These are phyloP conservation scores for Macrotis lagotis DNA, from an alignment of 2,113 vertebrate species.

Conservation along the genomic window DNA sequence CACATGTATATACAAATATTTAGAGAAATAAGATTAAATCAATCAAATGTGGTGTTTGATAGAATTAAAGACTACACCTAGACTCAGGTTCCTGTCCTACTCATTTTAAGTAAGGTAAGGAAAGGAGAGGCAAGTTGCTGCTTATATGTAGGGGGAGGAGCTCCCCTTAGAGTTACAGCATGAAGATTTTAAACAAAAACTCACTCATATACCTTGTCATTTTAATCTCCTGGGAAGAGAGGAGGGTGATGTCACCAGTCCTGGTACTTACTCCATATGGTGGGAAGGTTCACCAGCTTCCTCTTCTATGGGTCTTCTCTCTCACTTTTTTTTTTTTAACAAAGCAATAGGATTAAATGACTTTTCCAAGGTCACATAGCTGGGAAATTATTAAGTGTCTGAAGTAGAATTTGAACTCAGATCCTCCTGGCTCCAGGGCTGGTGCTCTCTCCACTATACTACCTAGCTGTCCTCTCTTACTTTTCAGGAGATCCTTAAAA, in stretches of 20 bases:
- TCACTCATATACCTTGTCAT: background rate
- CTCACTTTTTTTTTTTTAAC: background rate
- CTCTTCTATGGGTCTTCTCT: background rate
- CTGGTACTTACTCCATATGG: background rate
- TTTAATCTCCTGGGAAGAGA: background rate
- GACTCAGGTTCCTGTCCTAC: background rate
- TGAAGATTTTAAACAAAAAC: background rate
- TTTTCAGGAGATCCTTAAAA: background rate
- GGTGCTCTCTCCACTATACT: too few species aligned
- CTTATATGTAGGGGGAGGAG: background rate
- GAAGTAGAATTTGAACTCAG: too few species aligned
- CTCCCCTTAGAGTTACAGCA: background rate
- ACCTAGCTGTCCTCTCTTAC: too few species aligned
- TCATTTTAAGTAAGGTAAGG: background rate
- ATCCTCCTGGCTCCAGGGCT: too few species aligned
- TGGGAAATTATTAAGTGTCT: too few species aligned
- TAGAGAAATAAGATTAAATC: background rate
- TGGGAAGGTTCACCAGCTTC: background rate
- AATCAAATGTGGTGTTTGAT: background rate
- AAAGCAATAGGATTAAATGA: too few species aligned
- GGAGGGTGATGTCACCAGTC: background rate
- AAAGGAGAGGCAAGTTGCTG: background rate
- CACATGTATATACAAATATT: background rate
- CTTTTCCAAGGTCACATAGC: too few species aligned
- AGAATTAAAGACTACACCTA: background rate